Base-by-base conservation (phyloP, 2,888 invertebrate genomes). In the Phyllotreta striolata region DNA sequence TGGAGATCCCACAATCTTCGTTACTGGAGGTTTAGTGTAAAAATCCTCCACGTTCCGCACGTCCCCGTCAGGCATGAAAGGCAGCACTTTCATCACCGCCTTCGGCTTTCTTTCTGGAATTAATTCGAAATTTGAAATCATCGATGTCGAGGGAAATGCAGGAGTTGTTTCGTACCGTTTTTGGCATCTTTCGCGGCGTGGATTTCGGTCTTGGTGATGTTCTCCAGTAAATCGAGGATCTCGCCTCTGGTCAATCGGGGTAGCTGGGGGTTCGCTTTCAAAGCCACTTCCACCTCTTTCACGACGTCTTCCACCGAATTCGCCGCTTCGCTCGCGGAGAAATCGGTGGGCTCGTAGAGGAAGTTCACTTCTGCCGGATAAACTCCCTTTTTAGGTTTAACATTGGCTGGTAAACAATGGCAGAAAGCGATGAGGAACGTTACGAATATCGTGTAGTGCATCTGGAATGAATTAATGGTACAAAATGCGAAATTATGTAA, bases 1-100 rank as follows among this genome's bases (percentile, higher is more conserved):
- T 38, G 9, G 38, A 9, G 52, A 52, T 52, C 38, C 80, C 24
- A 89, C 81, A 49, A 88, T 83, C 75, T 86, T 84, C 0, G 87
- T 84, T 66, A 89, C 81, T 0, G 91, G 90, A 47, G 87, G 85
- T 76, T 85, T 87, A 1, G 89, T 89, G 72, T 86, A 90, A 0
- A 90, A 77, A 70, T 89, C 89, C 73, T 88, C 85, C 55, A 90
- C 80, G 62, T 78, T 80, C 2, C 73, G 43, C 13, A 37, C 62
- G 40, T 0, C 84, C 85, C 40, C 86, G 80, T 5, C 86, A 84
- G 49, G 87, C 85, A 72, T 88, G 87, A 87, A 89, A 0, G 91
- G 90, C 70, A 89, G 79, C 0, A 90, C 90, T 0, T 90, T 85
- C 85, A 87, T 88, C 12, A 90, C 77, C 0, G 88, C 85, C 70